Evolutionary conservation across 2,113 vertebrate species (phyloP), one percentile per base, ranked within the genome.

Genomic region (Loxodonta africana): DNA sequence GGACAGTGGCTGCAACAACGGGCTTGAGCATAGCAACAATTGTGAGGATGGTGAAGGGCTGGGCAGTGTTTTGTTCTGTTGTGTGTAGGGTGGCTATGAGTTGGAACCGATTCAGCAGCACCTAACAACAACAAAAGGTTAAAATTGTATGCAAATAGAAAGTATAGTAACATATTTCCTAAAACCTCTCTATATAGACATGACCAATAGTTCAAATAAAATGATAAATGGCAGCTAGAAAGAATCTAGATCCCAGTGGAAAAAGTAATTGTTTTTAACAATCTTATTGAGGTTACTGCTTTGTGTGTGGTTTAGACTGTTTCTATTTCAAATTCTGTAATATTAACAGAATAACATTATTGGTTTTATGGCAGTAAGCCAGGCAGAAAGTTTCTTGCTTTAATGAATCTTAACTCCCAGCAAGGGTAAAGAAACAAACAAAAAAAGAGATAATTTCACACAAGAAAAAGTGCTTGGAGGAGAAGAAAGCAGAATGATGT

Each of bases 251-350:
- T 83, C 14, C 44, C 83, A 91, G 37, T 8, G 87, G 46, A 53
- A 77, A 92, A 83, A 48, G 63, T 83, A 73, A 60, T 93, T 30
- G 85, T 94, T 93, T 88, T 85, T 73, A 93, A 90, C 30, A 84
- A 53, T 71, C 23, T 6, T 81, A 46, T 74, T 85, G 23, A 85
- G 25, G 44, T 89, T 88, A 83, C 33, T 95, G 78, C 91, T 14
- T 95, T 80, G 63, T 0, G 0, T 85, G 53, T 85, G 18, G 18
- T 14, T 90, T 90, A 82, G 63, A 84, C 2, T 76, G 44, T 81
- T 77, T 37, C 33, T 65, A 30, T 53, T 82, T 10, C 37, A 91
- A 88, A 88, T 11, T 15, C 53, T 15, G 15, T 57, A 57, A 57
- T 57, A 8, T 8, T 53, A 57, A 57, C 8, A 57, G 53, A 57